phyloP scores from a whole-genome alignment of 2,797 vertebrate genomes.

The Chaetophractus vellerosus region DNA sequence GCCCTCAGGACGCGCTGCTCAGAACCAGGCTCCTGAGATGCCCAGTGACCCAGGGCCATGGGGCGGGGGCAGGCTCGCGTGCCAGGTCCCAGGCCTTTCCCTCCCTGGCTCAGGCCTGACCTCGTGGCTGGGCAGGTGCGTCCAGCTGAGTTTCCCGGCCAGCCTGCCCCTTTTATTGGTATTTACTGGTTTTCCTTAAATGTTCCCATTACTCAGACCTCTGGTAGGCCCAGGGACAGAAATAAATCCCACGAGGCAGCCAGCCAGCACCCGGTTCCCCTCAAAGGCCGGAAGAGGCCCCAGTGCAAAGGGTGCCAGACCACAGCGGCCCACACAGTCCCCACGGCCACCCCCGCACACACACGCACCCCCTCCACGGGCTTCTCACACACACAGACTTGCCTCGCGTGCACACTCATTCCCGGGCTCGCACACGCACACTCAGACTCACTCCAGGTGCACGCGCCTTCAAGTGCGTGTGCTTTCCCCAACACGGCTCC shows the following conservation, averaged over 20 bases:
- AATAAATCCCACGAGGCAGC: slow-evolving; percentile 82
- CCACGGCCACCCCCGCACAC: background rate
- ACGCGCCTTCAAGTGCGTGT: background rate
- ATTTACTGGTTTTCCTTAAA: slow-evolving; percentile 84
- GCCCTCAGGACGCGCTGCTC: background rate
- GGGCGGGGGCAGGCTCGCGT: fast-evolving
- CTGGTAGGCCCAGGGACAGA: slow-evolving; percentile 80
- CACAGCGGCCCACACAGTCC: slow-evolving; percentile 70
- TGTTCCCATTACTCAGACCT: slow-evolving; percentile 86
- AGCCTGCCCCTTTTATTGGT: slow-evolving; percentile 70
- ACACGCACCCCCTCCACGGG: background rate
- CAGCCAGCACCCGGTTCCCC: slow-evolving; percentile 77
- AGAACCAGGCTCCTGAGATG: background rate
- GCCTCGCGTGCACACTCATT: background rate
- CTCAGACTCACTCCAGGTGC: background rate
- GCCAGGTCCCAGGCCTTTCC: background rate
- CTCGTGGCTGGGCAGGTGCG: background rate
- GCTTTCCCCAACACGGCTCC: background rate
- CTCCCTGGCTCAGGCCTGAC: background rate
- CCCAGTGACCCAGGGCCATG: background rate
- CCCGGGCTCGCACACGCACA: background rate
- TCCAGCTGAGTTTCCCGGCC: slow-evolving; percentile 64
- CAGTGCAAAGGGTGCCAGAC: slow-evolving; percentile 58
- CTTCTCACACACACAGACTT: too few relatives aligned
- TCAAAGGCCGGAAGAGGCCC: slow-evolving; percentile 81